Base-by-base conservation (phyloP, 2,888 invertebrate genomes). In the Apodemia duryi region DNA sequence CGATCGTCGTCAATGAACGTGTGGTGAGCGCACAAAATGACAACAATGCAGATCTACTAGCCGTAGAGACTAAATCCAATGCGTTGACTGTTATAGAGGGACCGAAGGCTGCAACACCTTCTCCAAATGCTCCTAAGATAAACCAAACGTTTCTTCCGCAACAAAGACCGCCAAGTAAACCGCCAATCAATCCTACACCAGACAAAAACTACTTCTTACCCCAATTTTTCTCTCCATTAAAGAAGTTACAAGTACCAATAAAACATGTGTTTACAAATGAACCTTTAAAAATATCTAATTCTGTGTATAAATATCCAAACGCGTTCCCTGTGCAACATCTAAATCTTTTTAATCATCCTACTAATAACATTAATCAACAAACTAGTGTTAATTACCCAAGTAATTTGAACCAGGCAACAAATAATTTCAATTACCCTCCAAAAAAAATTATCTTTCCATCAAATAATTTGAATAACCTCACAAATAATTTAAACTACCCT, bases 1-100 rank as follows among this genome's bases (percentile, higher is more conserved):
- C 84, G 85, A 85, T 90, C 84, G 84, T 82, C 85, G 83, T 89
- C 83, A 82, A 80, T 79, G 78, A 82, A 82, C 82, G 81, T 80
- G 84, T 82, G 77, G 86, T 81, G 75, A 80, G 80, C 76, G 82
- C 81, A 73, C 77, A 82, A 65, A 76, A 83, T 78, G 84, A 80
- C 71, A 72, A 69, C 70, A 70, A 73, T 72, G 71, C 76, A 70
- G 91, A 92, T 76, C 88, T 84, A 73, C 68, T 89, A 72, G 90
- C 89, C 64, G 79, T 86, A 71, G 91, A 92, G 79, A 73, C 84
- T 68, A 82, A 83, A 74, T 78, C 80, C 70, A 80, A 77, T 73
- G 83, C 84, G 69, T 76, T 85, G 61, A 83, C 85, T 64, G 78
- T 87, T 65, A 73, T 84, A 68, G 80, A 84, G 77, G 79, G 69